Percentiles rank a stretch among this genome's conserved stretches.
Evolutionary conservation across 2,113 vertebrate species (phyloP).

Genomic region (Camelus dromedarius): DNA sequence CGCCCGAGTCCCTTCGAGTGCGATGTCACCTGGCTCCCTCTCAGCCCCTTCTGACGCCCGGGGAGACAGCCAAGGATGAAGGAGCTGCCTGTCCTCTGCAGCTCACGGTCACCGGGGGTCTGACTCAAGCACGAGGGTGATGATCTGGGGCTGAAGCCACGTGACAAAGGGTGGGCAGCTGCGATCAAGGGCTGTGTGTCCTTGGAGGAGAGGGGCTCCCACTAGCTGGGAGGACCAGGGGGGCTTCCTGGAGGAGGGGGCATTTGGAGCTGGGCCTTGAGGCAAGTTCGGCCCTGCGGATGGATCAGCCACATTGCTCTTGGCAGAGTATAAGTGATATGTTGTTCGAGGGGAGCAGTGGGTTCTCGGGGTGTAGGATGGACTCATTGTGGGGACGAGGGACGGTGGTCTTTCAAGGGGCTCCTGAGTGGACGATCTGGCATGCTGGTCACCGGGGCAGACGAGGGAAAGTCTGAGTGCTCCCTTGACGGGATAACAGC

Average conservation of each 20-base stretch:
- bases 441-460: too few relatives aligned
- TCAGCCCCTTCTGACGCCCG: background rate
- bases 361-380: background rate
- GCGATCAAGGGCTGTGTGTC: background rate
- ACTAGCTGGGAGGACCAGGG: background rate
- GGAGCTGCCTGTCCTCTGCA: background rate
- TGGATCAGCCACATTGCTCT: rapidly evolving
- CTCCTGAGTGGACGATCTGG: rapidly evolving
- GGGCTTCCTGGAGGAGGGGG: background rate
- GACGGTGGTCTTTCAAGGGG: rapidly evolving
- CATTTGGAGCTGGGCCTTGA: background rate
- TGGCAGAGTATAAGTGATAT: rapidly evolving
- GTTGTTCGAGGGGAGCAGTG: rapidly evolving
- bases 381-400: rapidly evolving
- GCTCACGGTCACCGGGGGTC: rapidly evolving
- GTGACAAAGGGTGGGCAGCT: background rate
- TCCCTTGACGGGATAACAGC: rapidly evolving
- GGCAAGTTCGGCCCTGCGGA: background rate
- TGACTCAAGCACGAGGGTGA: background rate
- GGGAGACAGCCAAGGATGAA: rapidly evolving
- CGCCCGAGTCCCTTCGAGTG: rapidly evolving
- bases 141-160: background rate
- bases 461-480: rapidly evolving
- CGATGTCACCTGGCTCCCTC: rapidly evolving
- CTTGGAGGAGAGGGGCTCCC: background rate